Evolutionary conservation across 2,113 vertebrate species (phyloP), one percentile per base, ranked within the genome.

Genomic region (Serilophus lunatus): DNA sequence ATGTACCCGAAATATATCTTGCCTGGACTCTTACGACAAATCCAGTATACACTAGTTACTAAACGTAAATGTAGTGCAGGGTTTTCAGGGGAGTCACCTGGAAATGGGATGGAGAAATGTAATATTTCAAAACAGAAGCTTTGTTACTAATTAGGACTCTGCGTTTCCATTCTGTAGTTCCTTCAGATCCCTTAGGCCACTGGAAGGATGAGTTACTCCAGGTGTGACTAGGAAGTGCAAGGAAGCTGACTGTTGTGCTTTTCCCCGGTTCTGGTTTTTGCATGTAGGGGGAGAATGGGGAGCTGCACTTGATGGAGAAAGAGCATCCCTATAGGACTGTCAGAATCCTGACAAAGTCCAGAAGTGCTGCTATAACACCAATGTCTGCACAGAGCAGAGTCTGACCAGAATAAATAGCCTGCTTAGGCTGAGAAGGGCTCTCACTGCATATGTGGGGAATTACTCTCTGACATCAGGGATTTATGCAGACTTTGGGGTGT

Each of bases 361-460:
- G 18, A 60, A 69, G 33, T 50, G n/a, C 50, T 56, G 12, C 31
- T 1, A 1, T 70, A 75, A 64, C 40, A 38, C 33, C 0, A 0
- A 6, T 22, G 22, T 14, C 38, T 65, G 36, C 18, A n/a, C 22
- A 18, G 66, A 35, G 51, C 50, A 56, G 33, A 8, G 13, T 53
- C 51, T 68, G 44, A 59, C 31, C 53, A 49, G 31, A 59, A 44
- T 5, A 63, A 18, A 10, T 44, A 40, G 44, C 35, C 42, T 49
- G 20, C 17, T 42, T 12, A 63, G 53, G 17, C 36, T 53, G 47
- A 47, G 74, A 77, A 85, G 53, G 15, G 24, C 61, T 66, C 64
- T 81, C 19, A 13, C 17, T 85, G 75, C 16, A 12, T 59, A 10
- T 25, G 9, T 47, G 53, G 49, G 68, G 53, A 72, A 38, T 59